Evolutionary conservation across 2,888 invertebrate genomes (phyloP), one percentile per base, ranked within the genome.

Genomic region (Idaea aversata): DNA sequence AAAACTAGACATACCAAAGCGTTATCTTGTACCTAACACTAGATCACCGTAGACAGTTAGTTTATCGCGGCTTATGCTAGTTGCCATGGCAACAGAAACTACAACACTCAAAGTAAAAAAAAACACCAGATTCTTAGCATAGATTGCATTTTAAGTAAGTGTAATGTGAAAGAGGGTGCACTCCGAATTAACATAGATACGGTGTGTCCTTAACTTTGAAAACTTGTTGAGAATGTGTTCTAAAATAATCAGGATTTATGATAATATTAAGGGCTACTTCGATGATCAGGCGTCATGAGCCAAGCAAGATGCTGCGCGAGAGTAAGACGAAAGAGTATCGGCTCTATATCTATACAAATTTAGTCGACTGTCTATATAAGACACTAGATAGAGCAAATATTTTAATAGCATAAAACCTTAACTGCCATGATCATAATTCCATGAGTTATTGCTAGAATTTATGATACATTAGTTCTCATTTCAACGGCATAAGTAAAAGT

Each of bases 141-240:
- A 92, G 91, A 92, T 92, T 93, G 90, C 91, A 91, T 91, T 88
- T 80, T 85, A 91, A 93, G 81, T 81, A 87, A 87, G 80, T 79
- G 81, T 90, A 90, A 90, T 90, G 47, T 47, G 86, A 87, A 84
- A 73, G 68, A 69, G 76, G 81, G 82, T 82, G 83, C 81, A 84
- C 81, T 87, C 85, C 73, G 77, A 77, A 90, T 91, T 91, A 84
- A 84, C 91, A 92, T 92, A 91, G 91, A 91, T 91, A 90, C 82
- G 73, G 66, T 68, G 74, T 68, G 70, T 66, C 73, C 69, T 74
- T 70, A 70, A 67, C 76, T 67, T 71, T 25, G 25, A 25, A 25
- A 2, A 66, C 71, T 70, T 67, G 67, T 67, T 66, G 65, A 67
- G 61, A 63, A 59, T 58, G 15, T 13, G 15, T 34, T 59, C 36